Conservation (phyloP, 1,140 invertebrate genomes). For the Pachypeltis micranthus region DNA sequence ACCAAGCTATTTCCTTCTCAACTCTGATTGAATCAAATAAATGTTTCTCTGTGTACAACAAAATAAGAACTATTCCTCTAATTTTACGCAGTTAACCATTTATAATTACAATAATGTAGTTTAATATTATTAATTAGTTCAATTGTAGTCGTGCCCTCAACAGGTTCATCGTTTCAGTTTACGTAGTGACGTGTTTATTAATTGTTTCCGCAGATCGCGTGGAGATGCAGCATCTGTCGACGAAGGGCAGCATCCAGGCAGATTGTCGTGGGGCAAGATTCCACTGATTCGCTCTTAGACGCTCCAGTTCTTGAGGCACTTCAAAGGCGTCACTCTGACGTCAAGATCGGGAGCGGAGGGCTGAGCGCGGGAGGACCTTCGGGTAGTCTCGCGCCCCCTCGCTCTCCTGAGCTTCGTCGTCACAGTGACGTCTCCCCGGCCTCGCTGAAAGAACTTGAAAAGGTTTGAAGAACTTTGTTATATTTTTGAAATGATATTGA, state of each 20-base stretch:
- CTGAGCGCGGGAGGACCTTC: constrained; percentile 36
- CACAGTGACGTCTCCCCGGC: constrained; percentile 75
- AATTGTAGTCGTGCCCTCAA: too few relatives aligned
- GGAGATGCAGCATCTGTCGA: constrained; percentile 67
- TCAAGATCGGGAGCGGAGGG: constrained; percentile 46
- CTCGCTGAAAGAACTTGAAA: constrained; percentile 69
- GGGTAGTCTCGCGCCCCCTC: constrained; percentile 55
- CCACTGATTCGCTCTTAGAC: constrained; percentile 64
- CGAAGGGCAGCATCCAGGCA: constrained; percentile 50
- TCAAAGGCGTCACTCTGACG: constrained; percentile 65
- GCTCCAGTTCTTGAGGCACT: constrained; percentile 61
- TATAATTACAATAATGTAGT: too few relatives aligned
- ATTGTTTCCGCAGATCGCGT: constrained; percentile 40
- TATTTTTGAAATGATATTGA: too few relatives aligned
- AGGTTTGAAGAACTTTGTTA: too few relatives aligned
- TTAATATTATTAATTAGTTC: too few relatives aligned
- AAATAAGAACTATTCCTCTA: too few relatives aligned
- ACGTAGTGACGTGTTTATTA: too few relatives aligned
- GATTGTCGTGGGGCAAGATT: constrained; percentile 49
- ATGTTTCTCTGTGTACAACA: too few relatives aligned
- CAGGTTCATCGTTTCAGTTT: too few relatives aligned
- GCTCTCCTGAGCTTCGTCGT: constrained; percentile 60
- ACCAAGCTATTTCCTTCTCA: too few relatives aligned
- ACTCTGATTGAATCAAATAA: too few relatives aligned
- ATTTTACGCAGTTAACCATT: too few relatives aligned